Percentiles rank a stretch among this genome's conserved stretches.
Evolutionary conservation across 53 echinoderm and acorn worm genomes (phyloP).

Genomic region (Antedon mediterranea): DNA sequence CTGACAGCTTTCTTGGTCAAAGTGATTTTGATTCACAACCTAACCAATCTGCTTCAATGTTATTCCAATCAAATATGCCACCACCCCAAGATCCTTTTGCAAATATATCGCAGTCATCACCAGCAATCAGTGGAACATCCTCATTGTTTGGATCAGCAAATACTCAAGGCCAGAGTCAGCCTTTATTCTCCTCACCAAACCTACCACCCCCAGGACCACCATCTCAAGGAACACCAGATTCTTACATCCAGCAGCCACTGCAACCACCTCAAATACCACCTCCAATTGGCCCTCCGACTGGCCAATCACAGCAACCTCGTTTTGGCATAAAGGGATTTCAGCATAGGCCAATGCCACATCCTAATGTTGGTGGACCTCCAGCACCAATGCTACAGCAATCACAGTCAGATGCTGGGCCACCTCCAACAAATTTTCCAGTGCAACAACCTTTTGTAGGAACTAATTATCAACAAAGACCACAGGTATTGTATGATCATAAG

Average conservation of each 20-base stretch:
- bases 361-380: constrained; percentile 14
- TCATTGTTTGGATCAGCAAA: not conserved
- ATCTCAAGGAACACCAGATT: not conserved
- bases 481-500: too few relatives aligned
- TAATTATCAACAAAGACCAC: not conserved
- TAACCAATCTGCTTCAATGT: constrained; percentile 19
- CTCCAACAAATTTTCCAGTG: not conserved
- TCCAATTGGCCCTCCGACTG: constrained; percentile 18
- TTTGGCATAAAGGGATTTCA: constrained; percentile 30
- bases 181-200: not conserved
- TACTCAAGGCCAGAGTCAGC: not conserved
- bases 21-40: constrained; percentile 23
- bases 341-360: constrained; percentile 48
- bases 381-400: not conserved
- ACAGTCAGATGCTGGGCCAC: not conserved
- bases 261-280: constrained; percentile 16
- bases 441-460: not conserved
- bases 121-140: not conserved
- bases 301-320: constrained; percentile 22
- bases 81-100: constrained; percentile 55
- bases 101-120: constrained; percentile 24
- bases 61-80: constrained; percentile 13
- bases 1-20: constrained; percentile 81
- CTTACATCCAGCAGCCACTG: constrained; percentile 8
- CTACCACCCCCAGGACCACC: not conserved